phyloP scores from a whole-genome alignment of 2,888 invertebrate species.

The Pelosia muscerda region DNA sequence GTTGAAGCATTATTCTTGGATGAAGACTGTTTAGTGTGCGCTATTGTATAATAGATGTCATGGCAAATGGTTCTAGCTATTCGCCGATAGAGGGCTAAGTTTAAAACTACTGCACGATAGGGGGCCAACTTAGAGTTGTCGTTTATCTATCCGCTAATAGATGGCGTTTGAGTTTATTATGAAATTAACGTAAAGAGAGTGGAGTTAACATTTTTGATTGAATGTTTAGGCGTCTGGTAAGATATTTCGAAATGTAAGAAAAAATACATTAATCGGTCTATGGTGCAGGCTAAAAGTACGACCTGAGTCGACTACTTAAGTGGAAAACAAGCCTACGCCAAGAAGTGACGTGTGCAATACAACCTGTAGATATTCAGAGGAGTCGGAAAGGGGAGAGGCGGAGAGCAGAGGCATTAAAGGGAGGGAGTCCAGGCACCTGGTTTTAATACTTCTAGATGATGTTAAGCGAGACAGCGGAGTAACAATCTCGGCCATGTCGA shows the following conservation, averaged over 20 bases:
- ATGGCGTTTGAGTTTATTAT: slow-evolving; percentile 35
- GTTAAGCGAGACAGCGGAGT: no score
- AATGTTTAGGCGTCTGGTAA: no score
- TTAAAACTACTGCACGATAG: slow-evolving; percentile 5
- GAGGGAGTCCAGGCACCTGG: no score
- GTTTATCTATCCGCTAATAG: slow-evolving; percentile 46
- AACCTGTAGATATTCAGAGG: neutral
- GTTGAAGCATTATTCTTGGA: neutral
- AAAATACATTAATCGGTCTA: no score
- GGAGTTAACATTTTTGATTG: no score
- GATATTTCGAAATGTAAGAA: no score
- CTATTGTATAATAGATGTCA: slow-evolving; percentile 11
- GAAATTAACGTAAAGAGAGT: neutral
- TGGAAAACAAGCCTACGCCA: no score
- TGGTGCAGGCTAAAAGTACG: no score
- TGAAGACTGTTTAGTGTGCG: neutral
- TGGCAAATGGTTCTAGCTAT: neutral
- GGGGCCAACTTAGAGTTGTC: neutral
- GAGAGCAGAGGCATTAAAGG: neutral
- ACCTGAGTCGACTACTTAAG: no score
- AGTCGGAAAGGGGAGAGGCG: neutral
- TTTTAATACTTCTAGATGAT: no score
- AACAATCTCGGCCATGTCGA: no score
- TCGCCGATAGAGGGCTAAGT: neutral
- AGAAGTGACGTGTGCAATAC: neutral